Percentiles rank a stretch among this genome's conserved stretches.
phyloP scores from a whole-genome alignment of 2,797 vertebrate genomes.

The Poliocrania exsul region DNA sequence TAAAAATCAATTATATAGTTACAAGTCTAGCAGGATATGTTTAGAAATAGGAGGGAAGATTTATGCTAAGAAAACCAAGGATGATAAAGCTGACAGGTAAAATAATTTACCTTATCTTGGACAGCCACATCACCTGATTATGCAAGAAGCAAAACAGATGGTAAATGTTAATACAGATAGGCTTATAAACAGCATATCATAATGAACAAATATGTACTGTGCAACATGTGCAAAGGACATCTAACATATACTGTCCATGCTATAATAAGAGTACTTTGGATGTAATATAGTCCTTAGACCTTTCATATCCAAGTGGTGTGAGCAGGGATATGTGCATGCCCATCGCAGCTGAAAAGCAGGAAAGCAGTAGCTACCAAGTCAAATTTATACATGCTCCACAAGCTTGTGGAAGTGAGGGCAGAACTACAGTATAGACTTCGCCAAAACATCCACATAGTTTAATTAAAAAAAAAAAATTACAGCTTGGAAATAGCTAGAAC shows the following conservation, averaged over 20 bases:
- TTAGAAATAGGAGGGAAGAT: background rate
- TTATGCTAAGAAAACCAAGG: background rate
- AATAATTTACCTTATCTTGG: background rate
- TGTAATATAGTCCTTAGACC: background rate
- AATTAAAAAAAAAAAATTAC: background rate
- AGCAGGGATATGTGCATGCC: background rate
- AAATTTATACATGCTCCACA: background rate
- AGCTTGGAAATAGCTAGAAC: background rate
- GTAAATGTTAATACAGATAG: background rate
- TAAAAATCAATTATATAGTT: background rate
- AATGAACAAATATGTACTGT: background rate
- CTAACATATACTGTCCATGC: background rate
- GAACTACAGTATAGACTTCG: background rate
- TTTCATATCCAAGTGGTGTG: background rate
- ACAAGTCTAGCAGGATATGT: background rate
- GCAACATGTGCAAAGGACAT: background rate
- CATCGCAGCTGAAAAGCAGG: background rate
- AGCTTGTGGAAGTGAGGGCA: background rate
- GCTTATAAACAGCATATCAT: background rate
- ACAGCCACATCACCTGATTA: background rate
- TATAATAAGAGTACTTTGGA: background rate
- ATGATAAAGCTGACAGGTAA: background rate
- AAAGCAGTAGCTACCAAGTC: background rate
- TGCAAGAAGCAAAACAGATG: background rate
- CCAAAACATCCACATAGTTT: background rate